Percentiles rank a stretch among this genome's conserved stretches.
Conservation (phyloP, 2,113 vertebrate genomes). For the Holacanthus passer region DNA sequence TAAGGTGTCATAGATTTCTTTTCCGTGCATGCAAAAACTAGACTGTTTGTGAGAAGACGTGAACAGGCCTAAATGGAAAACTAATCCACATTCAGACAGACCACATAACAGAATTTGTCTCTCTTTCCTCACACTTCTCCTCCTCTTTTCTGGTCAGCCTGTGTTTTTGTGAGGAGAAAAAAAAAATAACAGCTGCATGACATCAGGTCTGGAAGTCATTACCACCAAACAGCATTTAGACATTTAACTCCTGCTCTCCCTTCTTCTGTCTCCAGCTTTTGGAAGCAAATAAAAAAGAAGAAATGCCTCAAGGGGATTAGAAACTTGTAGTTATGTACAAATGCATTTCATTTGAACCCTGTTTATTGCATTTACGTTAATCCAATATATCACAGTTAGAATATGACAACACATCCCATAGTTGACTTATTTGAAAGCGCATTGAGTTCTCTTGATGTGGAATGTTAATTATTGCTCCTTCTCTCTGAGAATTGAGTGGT, state of each 20-base stretch:
- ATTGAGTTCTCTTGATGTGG: not conserved
- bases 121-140: constrained; percentile 62
- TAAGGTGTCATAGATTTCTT: constrained; percentile 51
- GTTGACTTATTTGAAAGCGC: not conserved
- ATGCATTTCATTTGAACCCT: constrained; percentile 19
- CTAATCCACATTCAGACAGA: constrained; percentile 63
- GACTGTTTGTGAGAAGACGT: constrained; percentile 51
- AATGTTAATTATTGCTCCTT: not conserved
- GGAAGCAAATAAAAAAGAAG: constrained; percentile 55
- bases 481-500: not conserved
- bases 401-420: not conserved
- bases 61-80: constrained; percentile 71
- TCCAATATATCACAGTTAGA: constrained; percentile 13
- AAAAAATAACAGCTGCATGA: constrained; percentile 81
- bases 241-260: constrained; percentile 70
- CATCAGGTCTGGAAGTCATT: constrained; percentile 86
- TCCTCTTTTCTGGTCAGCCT: constrained; percentile 67
- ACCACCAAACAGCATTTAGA: constrained; percentile 72
- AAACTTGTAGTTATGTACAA: constrained; percentile 14
- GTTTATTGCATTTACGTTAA: constrained; percentile 8
- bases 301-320: constrained; percentile 4
- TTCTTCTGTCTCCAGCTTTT: constrained; percentile 34
- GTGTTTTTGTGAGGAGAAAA: constrained; percentile 72
- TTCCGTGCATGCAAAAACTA: constrained; percentile 39
- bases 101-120: constrained; percentile 72